Evolutionary conservation across 23 tunicate species (phyloP).

Genomic region (Aplidium turbinatum): DNA sequence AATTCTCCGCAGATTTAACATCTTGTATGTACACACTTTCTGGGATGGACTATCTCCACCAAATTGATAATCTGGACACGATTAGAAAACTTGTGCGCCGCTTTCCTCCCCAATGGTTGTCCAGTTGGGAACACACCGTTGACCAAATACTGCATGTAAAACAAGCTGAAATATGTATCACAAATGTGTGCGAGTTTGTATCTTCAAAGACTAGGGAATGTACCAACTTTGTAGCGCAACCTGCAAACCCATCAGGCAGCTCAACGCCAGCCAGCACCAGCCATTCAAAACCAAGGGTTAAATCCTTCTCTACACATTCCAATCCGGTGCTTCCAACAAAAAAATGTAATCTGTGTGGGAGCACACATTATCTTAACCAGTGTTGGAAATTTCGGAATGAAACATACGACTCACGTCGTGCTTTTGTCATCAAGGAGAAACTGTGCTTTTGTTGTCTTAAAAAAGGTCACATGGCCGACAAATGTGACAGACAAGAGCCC

Average conservation of each 20-base stretch:
- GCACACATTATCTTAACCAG: neutral
- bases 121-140: conserved; percentile 14
- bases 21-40: conserved; percentile 5
- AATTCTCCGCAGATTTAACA: conserved; percentile 16
- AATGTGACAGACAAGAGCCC: conserved; percentile 27
- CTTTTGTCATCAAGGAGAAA: neutral
- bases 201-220: conserved; percentile 17
- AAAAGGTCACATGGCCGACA: conserved; percentile 22
- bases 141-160: conserved; percentile 9
- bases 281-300: neutral
- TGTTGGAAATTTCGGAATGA: conserved; percentile 14
- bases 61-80: conserved; percentile 27
- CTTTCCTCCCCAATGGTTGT: neutral
- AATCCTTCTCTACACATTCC: neutral
- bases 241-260: neutral
- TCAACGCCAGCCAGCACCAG: neutral
- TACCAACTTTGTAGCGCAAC: conserved; percentile 12
- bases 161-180: conserved; percentile 16
- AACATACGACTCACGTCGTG: neutral
- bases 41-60: conserved; percentile 22
- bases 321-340: neutral
- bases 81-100: conserved; percentile 17
- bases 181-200: conserved; percentile 5
- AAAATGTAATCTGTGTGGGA: conserved; percentile 3
- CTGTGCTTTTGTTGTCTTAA: conserved; percentile 18